Evolutionary conservation across 2,888 invertebrate species (phyloP).

Genomic region (Pimpla rufipes): DNA sequence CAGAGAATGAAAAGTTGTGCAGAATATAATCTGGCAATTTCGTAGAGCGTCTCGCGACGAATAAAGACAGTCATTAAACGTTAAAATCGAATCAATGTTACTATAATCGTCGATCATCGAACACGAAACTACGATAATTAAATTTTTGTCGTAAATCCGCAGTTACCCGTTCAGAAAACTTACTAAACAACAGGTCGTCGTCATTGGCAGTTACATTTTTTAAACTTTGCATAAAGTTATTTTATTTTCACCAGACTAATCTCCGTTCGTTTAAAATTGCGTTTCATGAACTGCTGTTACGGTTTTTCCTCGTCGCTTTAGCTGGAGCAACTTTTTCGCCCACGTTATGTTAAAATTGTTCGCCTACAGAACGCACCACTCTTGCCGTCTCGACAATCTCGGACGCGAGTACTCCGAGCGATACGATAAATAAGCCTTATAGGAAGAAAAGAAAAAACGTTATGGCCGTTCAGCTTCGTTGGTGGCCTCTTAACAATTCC

Average conservation of each 20-base stretch:
- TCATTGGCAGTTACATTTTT: not conserved
- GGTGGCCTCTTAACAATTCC: constrained; percentile 44
- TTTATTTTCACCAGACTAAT: not conserved
- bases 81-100: constrained; percentile 12
- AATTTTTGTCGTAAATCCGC: not conserved
- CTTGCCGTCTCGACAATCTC: not conserved
- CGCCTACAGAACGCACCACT: not conserved
- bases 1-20: not conserved
- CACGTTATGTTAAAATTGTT: not conserved
- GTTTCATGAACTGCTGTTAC: not conserved
- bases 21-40: not conserved
- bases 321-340: not conserved
- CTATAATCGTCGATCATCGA: not conserved
- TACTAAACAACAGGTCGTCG: not conserved
- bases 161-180: not conserved
- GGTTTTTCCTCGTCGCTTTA: not conserved
- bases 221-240: not conserved
- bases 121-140: not conserved
- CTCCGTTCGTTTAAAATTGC: not conserved
- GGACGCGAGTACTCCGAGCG: constrained; percentile 8
- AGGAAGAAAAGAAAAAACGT: constrained; percentile 24
- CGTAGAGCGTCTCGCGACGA: not conserved
- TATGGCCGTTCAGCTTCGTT: constrained; percentile 49
- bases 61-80: not conserved
- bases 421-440: constrained; percentile 57